Evolutionary conservation across 2,888 invertebrate genomes (phyloP), one percentile per base, ranked within the genome.

Genomic region (Mythimna lalbum): DNA sequence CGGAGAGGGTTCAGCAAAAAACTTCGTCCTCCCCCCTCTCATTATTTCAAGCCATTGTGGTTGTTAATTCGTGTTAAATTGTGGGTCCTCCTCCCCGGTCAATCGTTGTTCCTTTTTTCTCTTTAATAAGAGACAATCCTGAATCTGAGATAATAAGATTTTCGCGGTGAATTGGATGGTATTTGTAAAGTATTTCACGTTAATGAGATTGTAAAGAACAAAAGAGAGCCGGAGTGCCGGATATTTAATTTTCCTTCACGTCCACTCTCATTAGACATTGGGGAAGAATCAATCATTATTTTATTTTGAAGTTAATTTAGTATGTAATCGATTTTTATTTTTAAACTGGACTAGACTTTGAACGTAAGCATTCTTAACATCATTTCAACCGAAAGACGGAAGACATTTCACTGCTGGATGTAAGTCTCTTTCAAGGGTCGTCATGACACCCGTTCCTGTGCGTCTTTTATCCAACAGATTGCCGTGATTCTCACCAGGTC

Each of bases 161-260:
- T 88, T 88, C 86, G 88, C 81, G 87, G 90, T 88, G 87, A 88
- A 88, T 90, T 87, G 86, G 83, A 82, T 71, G 86, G 85, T 90
- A 89, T 91, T 90, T 91, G 89, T 90, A 88, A 90, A 90, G 90
- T 90, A 90, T 90, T 91, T 90, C 85, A 87, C 87, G 87, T 87
- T 91, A 92, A 92, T 91, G 90, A 91, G 91, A 92, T 93, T 93
- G 91, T 91, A 87, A 89, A 89, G 91, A 92, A 92, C 92, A 93
- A 93, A 93, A 89, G 91, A 91, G 88, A 86, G 85, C 82, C 86
- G 64, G 85, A 89, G 89, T 88, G 88, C 86, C 89, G 90, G 89
- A 90, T 90, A 92, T 93, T 93, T 90, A 90, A 92, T 90, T 90
- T 81, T 81, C 84, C 81, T 86, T 78, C 83, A 86, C 86, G 89